A percentile compares a stretch with the other conserved stretches of the same genome.
These are phyloP conservation scores for Drosophila quadrilineata DNA, from an alignment of 1,140 invertebrate species.

Conservation along the genomic window DNA sequence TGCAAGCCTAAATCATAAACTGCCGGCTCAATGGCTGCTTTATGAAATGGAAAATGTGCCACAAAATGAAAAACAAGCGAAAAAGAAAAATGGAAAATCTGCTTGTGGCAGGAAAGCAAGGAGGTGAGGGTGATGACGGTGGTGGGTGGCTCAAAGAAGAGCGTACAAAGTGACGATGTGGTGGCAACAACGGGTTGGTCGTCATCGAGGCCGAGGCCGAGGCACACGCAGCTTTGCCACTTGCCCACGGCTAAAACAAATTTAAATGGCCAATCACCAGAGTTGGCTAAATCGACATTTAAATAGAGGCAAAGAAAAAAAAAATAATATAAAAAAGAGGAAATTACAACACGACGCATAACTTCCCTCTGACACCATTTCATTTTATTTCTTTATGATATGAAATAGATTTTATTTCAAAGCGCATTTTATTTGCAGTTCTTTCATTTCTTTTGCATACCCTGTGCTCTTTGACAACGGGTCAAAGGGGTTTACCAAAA, in stretches of 20 bases:
- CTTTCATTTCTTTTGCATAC: too few relatives aligned
- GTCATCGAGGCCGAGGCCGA: too few relatives aligned
- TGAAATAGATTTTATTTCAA: too few relatives aligned
- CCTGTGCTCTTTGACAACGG: too few relatives aligned
- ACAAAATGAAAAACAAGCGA: conserved; percentile 62
- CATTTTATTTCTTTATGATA: too few relatives aligned
- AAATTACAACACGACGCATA: conserved; percentile 11
- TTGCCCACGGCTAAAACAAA: conserved; percentile 8
- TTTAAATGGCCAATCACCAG: conserved; percentile 14
- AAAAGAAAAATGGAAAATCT: conserved; percentile 43
- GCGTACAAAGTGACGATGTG: background rate
- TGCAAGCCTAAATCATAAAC: conserved; percentile 75
- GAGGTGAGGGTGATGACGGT: background rate
- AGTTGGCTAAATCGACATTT: conserved; percentile 37
- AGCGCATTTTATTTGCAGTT: too few relatives aligned
- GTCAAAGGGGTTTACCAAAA: too few relatives aligned
- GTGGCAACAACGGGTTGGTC: too few relatives aligned
- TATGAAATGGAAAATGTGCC: conserved; percentile 77
- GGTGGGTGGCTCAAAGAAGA: too few relatives aligned
- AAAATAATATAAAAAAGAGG: conserved; percentile 3
- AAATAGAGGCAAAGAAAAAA: conserved; percentile 19
- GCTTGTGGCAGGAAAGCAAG: background rate
- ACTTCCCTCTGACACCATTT: too few relatives aligned
- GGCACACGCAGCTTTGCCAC: conserved; percentile 1
- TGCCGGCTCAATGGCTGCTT: conserved; percentile 63